Percentiles rank a stretch among this genome's conserved stretches.
Evolutionary conservation across 2,888 invertebrate genomes (phyloP).

Genomic region (Ophraella communa): DNA sequence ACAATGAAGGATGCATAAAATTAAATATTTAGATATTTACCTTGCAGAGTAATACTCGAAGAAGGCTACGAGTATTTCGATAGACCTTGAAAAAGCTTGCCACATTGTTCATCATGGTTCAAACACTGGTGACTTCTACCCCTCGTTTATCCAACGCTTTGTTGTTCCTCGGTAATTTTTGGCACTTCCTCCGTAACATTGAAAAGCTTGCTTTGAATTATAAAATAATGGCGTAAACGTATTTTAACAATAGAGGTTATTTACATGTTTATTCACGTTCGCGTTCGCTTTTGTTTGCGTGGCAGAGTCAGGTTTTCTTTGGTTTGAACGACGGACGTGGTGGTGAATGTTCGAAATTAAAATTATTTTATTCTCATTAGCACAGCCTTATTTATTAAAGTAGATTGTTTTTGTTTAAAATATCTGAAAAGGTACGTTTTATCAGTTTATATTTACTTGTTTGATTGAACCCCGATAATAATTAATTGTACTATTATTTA

Average conservation of each 20-base stretch:
- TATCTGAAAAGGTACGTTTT: slow-evolving; percentile 9
- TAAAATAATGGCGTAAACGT: not conserved
- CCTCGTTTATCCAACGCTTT: slow-evolving; percentile 1
- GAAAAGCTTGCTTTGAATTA: slow-evolving; percentile 15
- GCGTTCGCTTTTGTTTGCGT: not conserved
- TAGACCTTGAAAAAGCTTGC: slow-evolving; percentile 80
- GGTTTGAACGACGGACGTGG: slow-evolving; percentile 6
- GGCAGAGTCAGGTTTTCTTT: not conserved
- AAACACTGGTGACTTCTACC: slow-evolving; percentile 13
- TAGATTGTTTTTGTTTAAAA: slow-evolving; percentile 28
- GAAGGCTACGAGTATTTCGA: slow-evolving; percentile 82
- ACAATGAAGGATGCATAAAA: too few relatives aligned
- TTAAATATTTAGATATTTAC: slow-evolving; percentile 61
- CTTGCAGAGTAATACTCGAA: slow-evolving; percentile 83
- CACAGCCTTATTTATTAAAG: slow-evolving; percentile 22
- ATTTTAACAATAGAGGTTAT: slow-evolving; percentile 7
- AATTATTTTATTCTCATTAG: slow-evolving; percentile 11
- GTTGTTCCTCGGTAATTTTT: not conserved
- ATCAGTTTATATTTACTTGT: too few relatives aligned
- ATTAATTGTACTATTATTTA: too few relatives aligned
- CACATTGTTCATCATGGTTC: slow-evolving; percentile 66
- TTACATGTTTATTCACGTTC: slow-evolving; percentile 5
- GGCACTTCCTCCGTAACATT: slow-evolving; percentile 22
- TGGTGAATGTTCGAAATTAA: slow-evolving; percentile 12
- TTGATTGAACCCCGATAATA: too few relatives aligned